Base-by-base conservation (phyloP, 2,113 vertebrate genomes). In the Clarias batrachus region DNA sequence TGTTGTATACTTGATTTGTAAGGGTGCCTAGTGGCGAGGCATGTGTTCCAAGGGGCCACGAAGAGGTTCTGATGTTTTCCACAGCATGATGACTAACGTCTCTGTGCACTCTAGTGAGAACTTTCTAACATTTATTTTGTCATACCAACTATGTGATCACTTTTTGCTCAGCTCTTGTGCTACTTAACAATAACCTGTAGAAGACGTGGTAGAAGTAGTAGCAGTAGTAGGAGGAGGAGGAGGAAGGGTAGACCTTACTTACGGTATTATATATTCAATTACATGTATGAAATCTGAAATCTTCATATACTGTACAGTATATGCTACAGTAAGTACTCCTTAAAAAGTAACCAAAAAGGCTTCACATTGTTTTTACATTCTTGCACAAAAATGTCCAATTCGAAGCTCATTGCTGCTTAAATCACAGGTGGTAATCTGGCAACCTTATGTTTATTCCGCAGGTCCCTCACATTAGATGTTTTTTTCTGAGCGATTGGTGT, bases 61-160 rank as follows among this genome's bases (percentile, higher is more conserved):
- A 89, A 92, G 90, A 90, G 90, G 90, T n/a, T 90, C 88, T 66
- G 87, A 90, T 85, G 88, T 82, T 57, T 56, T 66, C 80, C 56
- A 91, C 89, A 92, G 82, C 88, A 87, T 92, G 87, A 88, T 71
- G 85, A 86, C 89, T 92, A 88, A 62, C 37, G 62, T 60, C 30
- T 86, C 78, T 79, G 78, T 74, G 83, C 59, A 82, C 60, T 60
- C 77, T 68, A 71, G 13, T 77, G 25, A 63, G 11, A 16, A 48
- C 41, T 30, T 70, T 54, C 19, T 63, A 84, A 73, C 37, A 21
- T 5, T 48, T 10, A 87, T 62, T 10, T 88, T 66, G 79, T 37
- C 88, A 89, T 86, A 68, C 84, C 77, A 71, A 56, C 19, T 70
- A 84, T 87, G 78, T 85, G 78, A 82, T 8, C 60, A 41, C 59